A percentile compares a stretch with the other conserved stretches of the same genome.
phyloP scores from a whole-genome alignment of 2,113 vertebrate genomes.

The Pheucticus melanocephalus region DNA sequence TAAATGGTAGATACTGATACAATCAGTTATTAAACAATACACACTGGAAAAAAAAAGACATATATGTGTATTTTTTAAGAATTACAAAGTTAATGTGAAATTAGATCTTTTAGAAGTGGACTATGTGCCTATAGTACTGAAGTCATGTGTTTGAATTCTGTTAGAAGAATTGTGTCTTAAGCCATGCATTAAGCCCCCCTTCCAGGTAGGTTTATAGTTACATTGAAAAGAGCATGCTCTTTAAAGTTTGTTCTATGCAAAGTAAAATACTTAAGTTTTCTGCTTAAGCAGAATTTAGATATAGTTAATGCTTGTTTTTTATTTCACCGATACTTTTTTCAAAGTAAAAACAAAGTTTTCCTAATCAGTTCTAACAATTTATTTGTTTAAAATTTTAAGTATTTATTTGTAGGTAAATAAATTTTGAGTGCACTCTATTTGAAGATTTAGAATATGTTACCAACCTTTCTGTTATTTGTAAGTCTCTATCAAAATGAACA shows the following conservation, averaged over 20 bases:
- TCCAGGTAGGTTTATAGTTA: neutral
- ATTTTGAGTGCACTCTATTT: neutral
- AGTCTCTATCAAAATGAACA: neutral
- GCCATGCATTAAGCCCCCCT: neutral
- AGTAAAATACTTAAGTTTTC: neutral
- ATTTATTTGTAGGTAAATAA: neutral
- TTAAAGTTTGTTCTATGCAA: neutral
- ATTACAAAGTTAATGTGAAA: neutral
- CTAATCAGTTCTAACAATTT: neutral
- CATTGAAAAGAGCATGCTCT: neutral
- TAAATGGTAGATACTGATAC: neutral
- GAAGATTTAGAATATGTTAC: neutral
- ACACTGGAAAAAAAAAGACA: neutral
- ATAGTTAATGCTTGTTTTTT: neutral
- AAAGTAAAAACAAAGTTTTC: neutral
- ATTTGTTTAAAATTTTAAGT: neutral
- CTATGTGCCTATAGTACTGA: neutral
- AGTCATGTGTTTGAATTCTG: neutral
- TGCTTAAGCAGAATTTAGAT: neutral
- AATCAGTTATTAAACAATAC: neutral
- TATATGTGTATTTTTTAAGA: neutral
- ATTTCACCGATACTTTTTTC: neutral
- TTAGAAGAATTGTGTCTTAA: neutral
- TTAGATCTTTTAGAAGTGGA: neutral
- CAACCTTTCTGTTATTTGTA: slow-evolving; percentile 4